Base-by-base conservation (phyloP, 2,888 invertebrate species). In the Hirtodrosophila histrioides region DNA sequence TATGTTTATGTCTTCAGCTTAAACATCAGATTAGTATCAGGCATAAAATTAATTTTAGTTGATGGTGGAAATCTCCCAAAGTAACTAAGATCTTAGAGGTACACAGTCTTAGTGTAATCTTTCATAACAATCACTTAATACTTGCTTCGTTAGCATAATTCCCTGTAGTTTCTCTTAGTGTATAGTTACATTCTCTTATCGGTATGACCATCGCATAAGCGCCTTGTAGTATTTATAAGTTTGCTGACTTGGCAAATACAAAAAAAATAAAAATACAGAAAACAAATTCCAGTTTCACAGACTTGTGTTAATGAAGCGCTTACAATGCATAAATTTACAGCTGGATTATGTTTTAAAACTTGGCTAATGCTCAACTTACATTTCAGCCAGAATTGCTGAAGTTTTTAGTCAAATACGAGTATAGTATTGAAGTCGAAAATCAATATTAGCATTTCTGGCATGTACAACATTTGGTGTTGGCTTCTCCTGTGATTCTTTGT, bases 391-490 rank as follows among this genome's bases (percentile, higher is more conserved):
- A 8, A 35, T 40, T 17, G 4, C 36, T 46, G 45, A 43, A 55
- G 55, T 41, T 62, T 67, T 49, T 2, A 17, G 17, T 17, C 17
- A 17, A 17, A 17, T 17, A 1, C 17, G 17, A 17, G 17, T 17
- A 17, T 17, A 17, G 17, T 17, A 17, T 17, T 17, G 1, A 2
- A 17, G 17, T 17, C 17, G 17, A 17, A 17, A 17, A 17, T 17
- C 17, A 17, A 17, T 17, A 17, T 17, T 17, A 17, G 17, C 17
- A 17, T n/a, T n/a, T n/a, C n/a, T n/a, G n/a, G n/a, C n/a, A n/a
- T n/a, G n/a, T n/a, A n/a, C 70, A 81, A 81, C 84, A 81, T 80
- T 73, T 56, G 58, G 35, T 58, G 39, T 49, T 60, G 17, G 40
- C 40, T 55, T 65, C 41, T 24, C 6, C 12, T 48, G 49, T 65